Evolutionary conservation across 2,797 vertebrate genomes (phyloP), one percentile per base, ranked within the genome.

Genomic region (Brachyalestes nurse): DNA sequence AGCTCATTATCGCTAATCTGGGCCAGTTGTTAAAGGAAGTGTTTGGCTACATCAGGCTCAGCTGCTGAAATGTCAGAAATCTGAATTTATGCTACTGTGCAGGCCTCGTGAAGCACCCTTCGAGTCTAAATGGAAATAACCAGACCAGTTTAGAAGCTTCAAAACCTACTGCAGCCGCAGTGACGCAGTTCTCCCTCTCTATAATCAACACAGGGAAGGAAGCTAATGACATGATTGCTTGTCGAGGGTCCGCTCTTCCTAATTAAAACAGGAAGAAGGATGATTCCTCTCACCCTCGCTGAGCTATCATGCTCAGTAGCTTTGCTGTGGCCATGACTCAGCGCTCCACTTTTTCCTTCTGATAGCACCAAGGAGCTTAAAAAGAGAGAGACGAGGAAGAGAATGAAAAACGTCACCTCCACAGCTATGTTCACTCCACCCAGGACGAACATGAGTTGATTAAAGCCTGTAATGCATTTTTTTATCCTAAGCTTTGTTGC

Each of bases 231-330:
- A 79, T 81, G 89, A 90, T 86, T 86, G 87, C 84, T 87, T 84
- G 82, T 87, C 42, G 71, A 88, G 75, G 77, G 82, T 79, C 81
- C 19, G 42, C 81, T 85, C 86, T 89, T 88, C 81, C 90, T 83
- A 90, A 93, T 91, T 91, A 92, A 90, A 93, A 87, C 85, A 86
- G 84, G 86, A 91, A 90, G 88, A 89, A 84, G 2, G 87, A 93
- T 92, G 92, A 92, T 82, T 88, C 57, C 17, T 87, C 90, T 90
- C 87, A 85, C 90, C 86, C 69, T 88, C 60, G 13, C 34, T 14
- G 82, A 86, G 80, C 87, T 92, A 89, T 92, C 85, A 6, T 81
- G 53, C 88, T 88, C 60, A 76, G 51, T 74, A 82, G 55, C 53
- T 81, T 85, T 84, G 85, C 74, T 79, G 82, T 81, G 76, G 38